phyloP scores from a whole-genome alignment of 2,888 invertebrate genomes.

The Mimachlamys varia region DNA sequence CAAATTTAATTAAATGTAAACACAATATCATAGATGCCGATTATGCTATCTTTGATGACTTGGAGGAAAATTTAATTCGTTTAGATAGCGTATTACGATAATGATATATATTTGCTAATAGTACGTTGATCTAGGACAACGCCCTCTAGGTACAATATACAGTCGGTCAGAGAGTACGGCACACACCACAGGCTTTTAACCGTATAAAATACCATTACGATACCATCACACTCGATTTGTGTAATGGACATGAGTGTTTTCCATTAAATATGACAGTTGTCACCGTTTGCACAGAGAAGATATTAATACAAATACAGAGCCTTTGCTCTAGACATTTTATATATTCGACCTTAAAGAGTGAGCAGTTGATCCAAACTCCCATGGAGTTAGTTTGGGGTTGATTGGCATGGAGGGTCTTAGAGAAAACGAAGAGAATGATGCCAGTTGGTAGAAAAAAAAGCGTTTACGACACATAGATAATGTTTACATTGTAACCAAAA shows the following conservation, averaged over 20 bases:
- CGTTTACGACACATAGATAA: too few species aligned
- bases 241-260: conserved; percentile 4
- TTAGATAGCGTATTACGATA: neutral
- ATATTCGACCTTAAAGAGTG: too few species aligned
- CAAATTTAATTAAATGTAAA: conserved; percentile 19
- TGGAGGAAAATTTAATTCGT: neutral
- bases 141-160: neutral
- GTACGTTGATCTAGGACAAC: neutral
- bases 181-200: neutral
- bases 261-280: conserved; percentile 27
- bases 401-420: too few species aligned
- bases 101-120: neutral
- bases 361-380: too few species aligned
- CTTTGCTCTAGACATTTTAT: too few species aligned
- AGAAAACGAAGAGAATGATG: too few species aligned
- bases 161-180: neutral
- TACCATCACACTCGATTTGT: neutral
- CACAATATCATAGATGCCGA: neutral
- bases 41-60: neutral
- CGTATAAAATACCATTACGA: conserved; percentile 8
- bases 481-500: too few species aligned
- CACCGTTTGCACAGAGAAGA: neutral
- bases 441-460: too few species aligned
- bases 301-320: too few species aligned
- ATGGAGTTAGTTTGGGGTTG: too few species aligned